Base-by-base conservation (phyloP, 53 echinoderm and acorn worm genomes). In the Crossaster papposus region DNA sequence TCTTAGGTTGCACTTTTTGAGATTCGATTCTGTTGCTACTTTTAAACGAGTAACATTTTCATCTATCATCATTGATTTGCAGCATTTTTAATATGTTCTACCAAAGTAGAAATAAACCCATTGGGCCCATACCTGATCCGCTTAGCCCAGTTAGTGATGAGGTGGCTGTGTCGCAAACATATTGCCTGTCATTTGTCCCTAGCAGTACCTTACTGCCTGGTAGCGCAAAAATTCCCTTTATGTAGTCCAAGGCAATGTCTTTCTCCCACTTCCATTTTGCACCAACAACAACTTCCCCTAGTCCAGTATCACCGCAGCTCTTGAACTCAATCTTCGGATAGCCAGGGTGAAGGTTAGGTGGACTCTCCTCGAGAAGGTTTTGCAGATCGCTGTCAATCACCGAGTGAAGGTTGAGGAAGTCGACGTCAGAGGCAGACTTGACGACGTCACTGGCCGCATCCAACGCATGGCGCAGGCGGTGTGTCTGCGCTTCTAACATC, bases 271-370 rank as follows among this genome's bases (percentile, higher is more conserved):
- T 71, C 71, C 71, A 71, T 13, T 29, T 71, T 30, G 71, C 30
- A 31, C 71, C 71, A 13, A 71, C 31, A 12, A 71, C 71, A 12
- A 71, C 0, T n/a, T 71, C 71, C 30, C 71, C 71, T 14, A 71
- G 29, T 13, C 71, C 71, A 71, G 71, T 71, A 71, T 12, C 30
- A 28, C 10, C 31, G 29, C 68, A 65, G 26, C 68, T 38, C 68
- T 65, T 82, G 68, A 82, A 82, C 15, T 64, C 65, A n/a, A 82
- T 82, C 82, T 65, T 82, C 0, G 82, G 52, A 65, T 65, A 82
- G 22, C 82, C 65, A 3, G 36, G 82, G 1, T 52, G 68, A 17
- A 51, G 32, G 29, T 71, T 65, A 24, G 44, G 65, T 1, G 82
- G 65, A 23, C 13, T 65, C 44, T 82, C 64, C 36, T 23, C 38